Conservation (phyloP, 2,113 vertebrate species). For the Brachionichthys hirsutus region DNA sequence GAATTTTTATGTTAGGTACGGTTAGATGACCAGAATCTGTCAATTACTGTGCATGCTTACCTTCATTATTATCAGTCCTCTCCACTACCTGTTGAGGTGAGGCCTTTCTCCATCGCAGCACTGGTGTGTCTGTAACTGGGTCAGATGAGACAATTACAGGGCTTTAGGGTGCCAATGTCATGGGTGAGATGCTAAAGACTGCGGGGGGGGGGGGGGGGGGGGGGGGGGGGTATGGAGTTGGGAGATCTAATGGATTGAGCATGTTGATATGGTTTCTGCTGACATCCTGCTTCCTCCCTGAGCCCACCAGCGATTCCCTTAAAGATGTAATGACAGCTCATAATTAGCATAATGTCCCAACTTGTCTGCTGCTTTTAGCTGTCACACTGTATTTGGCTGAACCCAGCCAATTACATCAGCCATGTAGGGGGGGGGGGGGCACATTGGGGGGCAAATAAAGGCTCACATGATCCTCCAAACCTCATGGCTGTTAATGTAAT, state of each 20-base stretch:
- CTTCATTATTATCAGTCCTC: constrained; percentile 38
- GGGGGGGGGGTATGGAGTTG: not conserved
- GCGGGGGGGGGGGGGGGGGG: not conserved
- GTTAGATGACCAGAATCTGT: constrained; percentile 5
- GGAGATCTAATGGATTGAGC: constrained; percentile 51
- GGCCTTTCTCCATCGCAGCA: constrained; percentile 38
- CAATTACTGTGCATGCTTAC: constrained; percentile 22
- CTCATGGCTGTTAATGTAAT: constrained; percentile 68
- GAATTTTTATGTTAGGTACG: too few relatives aligned
- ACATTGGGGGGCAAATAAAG: constrained; percentile 41
- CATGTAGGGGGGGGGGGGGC: constrained; percentile 7
- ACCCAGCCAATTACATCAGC: constrained; percentile 62
- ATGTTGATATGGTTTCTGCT: constrained; percentile 50
- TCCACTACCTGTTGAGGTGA: constrained; percentile 47
- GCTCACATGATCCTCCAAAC: constrained; percentile 50
- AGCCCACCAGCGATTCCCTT: constrained; percentile 70
- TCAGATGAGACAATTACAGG: constrained; percentile 60
- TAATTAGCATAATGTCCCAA: constrained; percentile 80
- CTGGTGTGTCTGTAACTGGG: constrained; percentile 50
- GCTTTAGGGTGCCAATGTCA: constrained; percentile 57
- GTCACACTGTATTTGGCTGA: constrained; percentile 79
- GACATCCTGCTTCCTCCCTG: constrained; percentile 76
- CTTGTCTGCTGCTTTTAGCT: constrained; percentile 78
- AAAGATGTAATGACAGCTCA: constrained; percentile 77
- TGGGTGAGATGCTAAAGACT: constrained; percentile 48